A percentile compares a stretch with the other conserved stretches of the same genome.
Evolutionary conservation across 2,888 invertebrate genomes (phyloP).

Genomic region (Tetragnatha montana): DNA sequence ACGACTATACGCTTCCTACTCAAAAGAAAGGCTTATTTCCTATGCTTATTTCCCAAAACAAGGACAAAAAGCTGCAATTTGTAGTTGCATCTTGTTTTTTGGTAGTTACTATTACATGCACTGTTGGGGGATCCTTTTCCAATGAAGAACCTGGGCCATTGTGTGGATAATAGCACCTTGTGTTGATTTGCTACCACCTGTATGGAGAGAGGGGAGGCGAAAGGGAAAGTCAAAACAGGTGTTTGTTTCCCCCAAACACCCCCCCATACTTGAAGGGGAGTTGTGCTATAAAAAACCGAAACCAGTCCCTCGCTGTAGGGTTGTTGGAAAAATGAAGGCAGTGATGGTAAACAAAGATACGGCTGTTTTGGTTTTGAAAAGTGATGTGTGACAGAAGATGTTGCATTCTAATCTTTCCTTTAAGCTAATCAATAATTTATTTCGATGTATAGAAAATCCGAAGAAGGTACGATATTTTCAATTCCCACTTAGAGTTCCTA

Average conservation of each 20-base stretch:
- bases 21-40: too few relatives aligned
- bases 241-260: slow-evolving; percentile 6
- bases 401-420: too few relatives aligned
- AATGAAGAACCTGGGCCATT: background rate
- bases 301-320: background rate
- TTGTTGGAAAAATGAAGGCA: background rate
- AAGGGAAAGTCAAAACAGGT: slow-evolving; percentile 47
- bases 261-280: background rate
- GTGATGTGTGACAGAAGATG: too few relatives aligned
- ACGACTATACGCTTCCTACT: too few relatives aligned
- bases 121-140: background rate
- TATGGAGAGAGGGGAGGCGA: background rate
- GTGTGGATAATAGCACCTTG: slow-evolving; percentile 5
- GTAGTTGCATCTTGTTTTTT: background rate
- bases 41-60: background rate
- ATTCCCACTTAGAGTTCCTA: too few relatives aligned
- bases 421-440: too few relatives aligned
- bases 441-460: too few relatives aligned
- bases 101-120: background rate
- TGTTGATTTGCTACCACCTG: background rate
- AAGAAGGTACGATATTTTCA: too few relatives aligned
- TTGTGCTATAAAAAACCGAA: background rate
- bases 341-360: background rate
- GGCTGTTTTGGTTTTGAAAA: too few relatives aligned
- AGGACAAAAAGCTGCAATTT: background rate